Evolutionary conservation across 2,797 vertebrate species (phyloP).

Genomic region (Centropyge bicolor): DNA sequence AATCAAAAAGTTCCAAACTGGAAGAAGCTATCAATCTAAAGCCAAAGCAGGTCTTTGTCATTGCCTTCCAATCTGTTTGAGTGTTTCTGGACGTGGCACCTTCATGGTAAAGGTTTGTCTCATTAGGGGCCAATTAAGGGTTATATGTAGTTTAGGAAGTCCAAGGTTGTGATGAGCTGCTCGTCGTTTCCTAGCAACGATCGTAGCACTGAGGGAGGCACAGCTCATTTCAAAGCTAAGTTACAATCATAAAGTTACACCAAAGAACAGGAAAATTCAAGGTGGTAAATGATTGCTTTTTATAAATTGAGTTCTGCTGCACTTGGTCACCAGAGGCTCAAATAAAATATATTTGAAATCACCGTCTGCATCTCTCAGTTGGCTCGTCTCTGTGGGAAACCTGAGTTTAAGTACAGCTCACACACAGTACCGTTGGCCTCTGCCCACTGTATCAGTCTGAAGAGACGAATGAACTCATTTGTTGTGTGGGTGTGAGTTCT

Average conservation of each 20-base stretch:
- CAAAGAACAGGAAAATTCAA: neutral
- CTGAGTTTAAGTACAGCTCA: slow-evolving; percentile 4
- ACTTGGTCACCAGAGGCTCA: neutral
- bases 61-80: too few species aligned
- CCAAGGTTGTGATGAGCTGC: neutral
- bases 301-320: neutral
- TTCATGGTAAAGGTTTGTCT: neutral
- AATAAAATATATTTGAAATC: neutral
- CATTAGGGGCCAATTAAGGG: neutral
- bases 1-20: neutral
- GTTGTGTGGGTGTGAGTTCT: neutral
- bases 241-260: neutral
- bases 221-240: neutral
- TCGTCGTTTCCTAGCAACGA: neutral
- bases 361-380: neutral
- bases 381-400: neutral
- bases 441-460: neutral
- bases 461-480: slow-evolving; percentile 4
- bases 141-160: neutral
- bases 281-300: neutral
- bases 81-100: neutral
- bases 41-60: too few species aligned
- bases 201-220: too few species aligned
- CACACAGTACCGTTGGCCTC: neutral
- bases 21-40: neutral